phyloP scores from a whole-genome alignment of 2,113 vertebrate genomes.

The Bufo gargarizans region DNA sequence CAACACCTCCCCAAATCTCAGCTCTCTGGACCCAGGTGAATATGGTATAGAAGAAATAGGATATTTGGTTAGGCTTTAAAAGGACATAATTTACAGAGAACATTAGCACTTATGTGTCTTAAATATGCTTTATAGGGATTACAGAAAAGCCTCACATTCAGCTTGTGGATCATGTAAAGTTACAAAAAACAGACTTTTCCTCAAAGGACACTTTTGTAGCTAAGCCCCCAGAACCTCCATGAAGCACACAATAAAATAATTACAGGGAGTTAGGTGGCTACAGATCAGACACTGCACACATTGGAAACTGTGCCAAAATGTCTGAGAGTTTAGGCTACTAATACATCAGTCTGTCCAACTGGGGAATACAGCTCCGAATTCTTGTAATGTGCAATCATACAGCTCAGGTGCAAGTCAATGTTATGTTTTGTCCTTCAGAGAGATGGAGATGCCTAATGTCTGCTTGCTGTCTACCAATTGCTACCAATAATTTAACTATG shows the following conservation, averaged over 20 bases:
- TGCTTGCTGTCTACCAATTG: slow-evolving; percentile 22
- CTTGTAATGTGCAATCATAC: slow-evolving; percentile 33
- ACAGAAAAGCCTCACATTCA: slow-evolving; percentile 11
- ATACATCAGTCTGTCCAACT: slow-evolving; percentile 37
- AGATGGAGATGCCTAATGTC: slow-evolving; percentile 20
- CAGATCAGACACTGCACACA: slow-evolving; percentile 10
- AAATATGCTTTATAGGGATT: slow-evolving; percentile 12
- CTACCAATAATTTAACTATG: neutral
- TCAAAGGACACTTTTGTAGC: slow-evolving; percentile 10
- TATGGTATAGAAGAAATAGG: neutral
- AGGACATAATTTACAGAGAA: neutral
- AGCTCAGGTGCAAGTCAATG: slow-evolving; percentile 38
- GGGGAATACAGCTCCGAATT: slow-evolving; percentile 18
- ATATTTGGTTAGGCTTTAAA: neutral
- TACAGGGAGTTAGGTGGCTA: slow-evolving; percentile 2
- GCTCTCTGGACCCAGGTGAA: neutral
- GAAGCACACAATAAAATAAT: slow-evolving; percentile 38
- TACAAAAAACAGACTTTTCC: slow-evolving; percentile 26
- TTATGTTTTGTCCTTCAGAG: slow-evolving; percentile 43
- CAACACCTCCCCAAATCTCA: neutral
- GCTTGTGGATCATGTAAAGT: neutral
- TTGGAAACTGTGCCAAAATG: slow-evolving; percentile 31
- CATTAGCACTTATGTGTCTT: slow-evolving; percentile 32
- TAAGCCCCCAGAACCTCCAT: slow-evolving; percentile 23
- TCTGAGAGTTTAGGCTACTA: slow-evolving; percentile 34